Percentiles rank a stretch among this genome's conserved stretches.
Conservation (phyloP, 2,113 vertebrate genomes). For the Pimephales promelas region DNA sequence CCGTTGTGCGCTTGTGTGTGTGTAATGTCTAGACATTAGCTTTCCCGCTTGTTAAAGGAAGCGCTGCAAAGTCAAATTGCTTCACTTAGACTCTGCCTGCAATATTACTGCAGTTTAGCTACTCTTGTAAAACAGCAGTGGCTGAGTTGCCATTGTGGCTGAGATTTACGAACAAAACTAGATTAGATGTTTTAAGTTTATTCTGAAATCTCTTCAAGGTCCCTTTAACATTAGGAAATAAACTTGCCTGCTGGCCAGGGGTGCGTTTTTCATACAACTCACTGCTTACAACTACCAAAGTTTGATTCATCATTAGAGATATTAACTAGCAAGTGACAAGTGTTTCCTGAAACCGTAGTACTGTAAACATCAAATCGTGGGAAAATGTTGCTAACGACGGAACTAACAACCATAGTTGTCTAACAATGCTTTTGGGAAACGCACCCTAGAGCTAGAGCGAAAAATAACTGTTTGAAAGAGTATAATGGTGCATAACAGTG, state of each 20-base stretch:
- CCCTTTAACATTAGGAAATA: not conserved
- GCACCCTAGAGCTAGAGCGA: not conserved
- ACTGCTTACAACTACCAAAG: not conserved
- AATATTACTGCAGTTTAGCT: not conserved
- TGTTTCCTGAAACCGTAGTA: not conserved
- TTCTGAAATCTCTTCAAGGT: not conserved
- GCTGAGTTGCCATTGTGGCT: not conserved
- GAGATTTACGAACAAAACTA: not conserved
- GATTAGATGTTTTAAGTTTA: not conserved
- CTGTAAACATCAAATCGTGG: not conserved
- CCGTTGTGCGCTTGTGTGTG: conserved; percentile 7
- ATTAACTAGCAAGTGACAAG: not conserved
- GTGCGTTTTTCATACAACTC: no score
- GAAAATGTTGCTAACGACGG: not conserved
- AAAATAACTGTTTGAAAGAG: not conserved
- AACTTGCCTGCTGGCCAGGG: not conserved
- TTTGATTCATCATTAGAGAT: not conserved
- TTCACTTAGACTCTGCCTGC: not conserved
- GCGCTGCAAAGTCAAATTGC: not conserved
- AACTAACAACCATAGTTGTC: not conserved
- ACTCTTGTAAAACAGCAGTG: not conserved
- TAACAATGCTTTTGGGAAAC: not conserved
- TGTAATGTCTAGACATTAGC: conserved; percentile 39
- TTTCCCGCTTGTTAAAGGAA: conserved; percentile 34
- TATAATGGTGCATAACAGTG: not conserved